Evolutionary conservation across 2,113 vertebrate species (phyloP).

Genomic region (Eleginops maclovinus): DNA sequence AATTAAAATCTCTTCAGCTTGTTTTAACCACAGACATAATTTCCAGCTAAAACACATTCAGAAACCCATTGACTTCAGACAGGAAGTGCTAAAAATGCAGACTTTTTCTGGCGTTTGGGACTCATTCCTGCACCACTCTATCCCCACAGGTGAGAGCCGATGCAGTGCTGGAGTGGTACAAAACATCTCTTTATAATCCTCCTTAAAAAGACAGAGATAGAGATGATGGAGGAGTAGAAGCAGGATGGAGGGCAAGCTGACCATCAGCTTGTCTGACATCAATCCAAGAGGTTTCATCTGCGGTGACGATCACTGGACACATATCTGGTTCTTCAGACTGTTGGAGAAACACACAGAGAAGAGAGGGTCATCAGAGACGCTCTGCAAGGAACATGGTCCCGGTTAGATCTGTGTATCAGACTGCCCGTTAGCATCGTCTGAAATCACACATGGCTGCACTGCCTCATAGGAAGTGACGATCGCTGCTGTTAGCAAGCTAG

Average conservation of each 20-base stretch:
- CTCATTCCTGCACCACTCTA: too few relatives aligned
- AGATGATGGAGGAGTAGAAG: slow-evolving; percentile 62
- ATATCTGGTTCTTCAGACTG: slow-evolving; percentile 87
- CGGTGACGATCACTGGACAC: slow-evolving; percentile 81
- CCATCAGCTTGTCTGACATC: slow-evolving; percentile 86
- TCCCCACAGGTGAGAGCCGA: slow-evolving; percentile 4
- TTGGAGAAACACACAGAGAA: slow-evolving; percentile 34
- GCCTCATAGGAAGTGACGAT: too few relatives aligned
- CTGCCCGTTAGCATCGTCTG: too few relatives aligned
- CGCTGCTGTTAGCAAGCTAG: too few relatives aligned
- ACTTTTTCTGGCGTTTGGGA: too few relatives aligned
- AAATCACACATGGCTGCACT: too few relatives aligned
- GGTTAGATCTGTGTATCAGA: too few relatives aligned
- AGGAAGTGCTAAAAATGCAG: too few relatives aligned
- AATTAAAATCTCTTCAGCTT: too few relatives aligned
- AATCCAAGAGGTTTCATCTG: slow-evolving; percentile 75
- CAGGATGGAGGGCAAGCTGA: slow-evolving; percentile 81
- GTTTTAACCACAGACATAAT: too few relatives aligned
- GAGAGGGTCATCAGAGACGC: not conserved
- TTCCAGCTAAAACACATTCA: too few relatives aligned
- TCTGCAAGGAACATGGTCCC: not conserved
- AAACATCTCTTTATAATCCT: slow-evolving; percentile 29
- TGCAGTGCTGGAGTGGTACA: slow-evolving; percentile 24
- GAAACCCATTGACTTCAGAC: too few relatives aligned
- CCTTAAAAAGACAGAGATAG: slow-evolving; percentile 35